Evolutionary conservation across 2,888 invertebrate species (phyloP).

Genomic region (Halictus quadricinctus): DNA sequence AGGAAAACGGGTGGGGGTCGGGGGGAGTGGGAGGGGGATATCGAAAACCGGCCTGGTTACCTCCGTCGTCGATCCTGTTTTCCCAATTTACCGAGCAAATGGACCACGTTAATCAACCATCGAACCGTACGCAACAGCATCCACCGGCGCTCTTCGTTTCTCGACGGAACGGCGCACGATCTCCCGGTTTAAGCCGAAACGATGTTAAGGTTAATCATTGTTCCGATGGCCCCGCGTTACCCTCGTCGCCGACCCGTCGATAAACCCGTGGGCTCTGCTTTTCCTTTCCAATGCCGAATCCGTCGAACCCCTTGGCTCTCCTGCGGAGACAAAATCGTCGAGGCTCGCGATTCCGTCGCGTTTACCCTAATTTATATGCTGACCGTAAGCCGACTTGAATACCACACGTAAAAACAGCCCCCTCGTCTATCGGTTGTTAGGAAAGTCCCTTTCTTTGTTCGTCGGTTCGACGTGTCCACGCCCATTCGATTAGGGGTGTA

Average conservation of each 20-base stretch:
- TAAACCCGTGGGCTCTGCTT: conserved; percentile 28
- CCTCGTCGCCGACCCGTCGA: neutral
- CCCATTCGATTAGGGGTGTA: conserved; percentile 76
- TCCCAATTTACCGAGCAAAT: conserved; percentile 47
- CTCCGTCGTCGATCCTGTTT: conserved; percentile 33
- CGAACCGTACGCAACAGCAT: conserved; percentile 9
- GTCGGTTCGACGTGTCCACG: conserved; percentile 66
- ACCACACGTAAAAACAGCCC: conserved; percentile 48
- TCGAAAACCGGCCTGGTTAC: conserved; percentile 14
- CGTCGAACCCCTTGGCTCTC: neutral
- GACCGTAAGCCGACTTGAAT: conserved; percentile 58
- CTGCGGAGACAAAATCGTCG: conserved; percentile 40
- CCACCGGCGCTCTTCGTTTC: conserved; percentile 21
- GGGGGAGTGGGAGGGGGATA: neutral
- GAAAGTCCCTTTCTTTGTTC: conserved; percentile 66
- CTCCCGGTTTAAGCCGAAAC: conserved; percentile 54
- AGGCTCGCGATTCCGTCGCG: conserved; percentile 59
- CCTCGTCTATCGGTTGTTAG: conserved; percentile 41
- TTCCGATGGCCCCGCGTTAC: conserved; percentile 53
- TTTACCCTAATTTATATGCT: conserved; percentile 67
- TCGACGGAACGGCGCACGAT: conserved; percentile 27
- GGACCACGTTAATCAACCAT: conserved; percentile 52
- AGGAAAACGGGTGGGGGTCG: neutral
- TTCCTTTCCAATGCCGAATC: conserved; percentile 1
- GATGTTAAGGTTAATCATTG: conserved; percentile 74